Evolutionary conservation across 2,888 invertebrate species (phyloP).

Genomic region (Plebejus anna): DNA sequence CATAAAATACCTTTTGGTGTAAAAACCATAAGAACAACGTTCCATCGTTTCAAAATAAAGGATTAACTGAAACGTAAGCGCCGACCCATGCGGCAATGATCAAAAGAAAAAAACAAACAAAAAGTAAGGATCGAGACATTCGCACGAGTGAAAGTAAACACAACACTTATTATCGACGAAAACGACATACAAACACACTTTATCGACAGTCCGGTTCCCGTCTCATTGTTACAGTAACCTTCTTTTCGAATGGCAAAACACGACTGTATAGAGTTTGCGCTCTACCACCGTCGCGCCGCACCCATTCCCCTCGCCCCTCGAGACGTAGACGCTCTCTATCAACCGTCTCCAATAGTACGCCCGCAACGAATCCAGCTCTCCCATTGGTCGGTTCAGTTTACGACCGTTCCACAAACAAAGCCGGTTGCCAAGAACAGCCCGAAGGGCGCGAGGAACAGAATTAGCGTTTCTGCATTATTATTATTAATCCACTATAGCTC

Average conservation of each 20-base stretch:
- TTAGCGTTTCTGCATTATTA: slow-evolving; percentile 56
- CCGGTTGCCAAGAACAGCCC: slow-evolving; percentile 71
- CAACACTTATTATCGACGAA: slow-evolving; percentile 79
- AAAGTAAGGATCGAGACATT: slow-evolving; percentile 77
- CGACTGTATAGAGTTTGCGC: slow-evolving; percentile 60
- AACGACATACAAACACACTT: slow-evolving; percentile 80
- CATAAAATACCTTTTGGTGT: slow-evolving; percentile 89
- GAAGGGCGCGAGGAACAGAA: slow-evolving; percentile 75
- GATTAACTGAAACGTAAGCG: slow-evolving; percentile 78
- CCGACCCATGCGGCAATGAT: slow-evolving; percentile 76
- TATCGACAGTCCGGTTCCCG: slow-evolving; percentile 75
- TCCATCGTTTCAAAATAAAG: slow-evolving; percentile 85
- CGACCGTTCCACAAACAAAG: slow-evolving; percentile 73
- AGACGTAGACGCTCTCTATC: slow-evolving; percentile 53
- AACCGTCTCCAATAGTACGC: slow-evolving; percentile 70
- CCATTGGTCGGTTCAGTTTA: slow-evolving; percentile 65
- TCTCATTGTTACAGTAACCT: slow-evolving; percentile 76
- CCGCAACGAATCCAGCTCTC: slow-evolving; percentile 50
- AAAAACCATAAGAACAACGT: slow-evolving; percentile 89
- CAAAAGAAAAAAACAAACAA: slow-evolving; percentile 72
- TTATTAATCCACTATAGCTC: slow-evolving; percentile 52
- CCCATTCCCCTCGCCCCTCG: slow-evolving; percentile 60
- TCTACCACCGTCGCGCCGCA: slow-evolving; percentile 56
- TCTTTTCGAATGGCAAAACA: slow-evolving; percentile 73
- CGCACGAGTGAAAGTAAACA: slow-evolving; percentile 79